These are phyloP conservation scores for Nothobranchius kuhntae DNA, from an alignment of 2,113 vertebrate species.

Conservation along the genomic window DNA sequence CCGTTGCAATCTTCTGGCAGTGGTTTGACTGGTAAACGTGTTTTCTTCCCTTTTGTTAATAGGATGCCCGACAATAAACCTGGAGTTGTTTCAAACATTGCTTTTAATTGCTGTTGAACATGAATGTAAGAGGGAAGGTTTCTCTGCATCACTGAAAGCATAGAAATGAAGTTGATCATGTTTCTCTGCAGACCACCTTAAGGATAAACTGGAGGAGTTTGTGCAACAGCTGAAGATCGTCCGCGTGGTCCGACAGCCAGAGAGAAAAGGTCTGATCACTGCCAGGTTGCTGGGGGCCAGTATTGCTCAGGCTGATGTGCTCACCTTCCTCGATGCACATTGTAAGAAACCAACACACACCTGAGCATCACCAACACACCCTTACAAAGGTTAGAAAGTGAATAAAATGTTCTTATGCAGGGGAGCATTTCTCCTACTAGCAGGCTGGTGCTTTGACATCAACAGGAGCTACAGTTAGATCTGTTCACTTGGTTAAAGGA, in stretches of 20 bases:
- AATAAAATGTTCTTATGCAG: neutral
- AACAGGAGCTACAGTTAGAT: no score
- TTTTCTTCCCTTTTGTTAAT: neutral
- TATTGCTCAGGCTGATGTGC: slow-evolving; percentile 86
- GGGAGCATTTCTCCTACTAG: no score
- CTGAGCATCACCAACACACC: neutral
- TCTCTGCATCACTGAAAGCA: neutral
- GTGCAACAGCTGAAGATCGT: slow-evolving; percentile 88
- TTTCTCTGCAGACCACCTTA: slow-evolving; percentile 82
- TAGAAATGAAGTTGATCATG: neutral
- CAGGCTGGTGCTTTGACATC: no score
- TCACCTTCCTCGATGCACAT: slow-evolving; percentile 95
- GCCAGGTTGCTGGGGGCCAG: slow-evolving; percentile 91
- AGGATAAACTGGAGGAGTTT: slow-evolving; percentile 82
- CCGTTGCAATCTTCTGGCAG: slow-evolving; percentile 2
- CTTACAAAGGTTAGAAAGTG: neutral
- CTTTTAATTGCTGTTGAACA: neutral
- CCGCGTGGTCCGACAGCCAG: slow-evolving; percentile 85
- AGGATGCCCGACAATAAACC: neutral
- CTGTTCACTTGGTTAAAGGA: neutral
- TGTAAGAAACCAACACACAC: slow-evolving; percentile 81
- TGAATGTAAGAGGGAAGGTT: neutral
- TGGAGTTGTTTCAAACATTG: neutral
- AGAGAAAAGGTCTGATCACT: slow-evolving; percentile 93
- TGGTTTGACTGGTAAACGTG: neutral